phyloP scores from a whole-genome alignment of 2,888 invertebrate genomes.

The Drosophila diplacantha region DNA sequence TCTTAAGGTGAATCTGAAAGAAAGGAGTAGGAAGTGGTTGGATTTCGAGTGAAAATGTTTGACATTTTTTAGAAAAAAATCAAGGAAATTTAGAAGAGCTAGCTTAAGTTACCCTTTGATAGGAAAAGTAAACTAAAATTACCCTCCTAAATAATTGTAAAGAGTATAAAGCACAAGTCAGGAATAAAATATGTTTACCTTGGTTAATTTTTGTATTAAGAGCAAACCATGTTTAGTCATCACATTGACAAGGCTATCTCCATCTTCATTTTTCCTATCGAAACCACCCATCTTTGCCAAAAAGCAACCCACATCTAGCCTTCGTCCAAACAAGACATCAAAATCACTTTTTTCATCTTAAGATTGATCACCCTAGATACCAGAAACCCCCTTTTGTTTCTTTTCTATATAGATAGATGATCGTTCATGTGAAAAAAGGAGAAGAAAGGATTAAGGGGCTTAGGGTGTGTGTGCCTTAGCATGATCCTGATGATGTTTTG shows the following conservation, averaged over 20 bases:
- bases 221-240: background rate
- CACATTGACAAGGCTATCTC: background rate
- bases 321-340: slow-evolving; percentile 14
- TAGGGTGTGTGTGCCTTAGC: slow-evolving; percentile 23
- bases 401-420: slow-evolving; percentile 9
- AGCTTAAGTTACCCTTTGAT: too few relatives aligned
- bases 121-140: too few relatives aligned
- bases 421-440: slow-evolving; percentile 28
- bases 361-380: slow-evolving; percentile 21
- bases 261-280: slow-evolving; percentile 1
- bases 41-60: background rate
- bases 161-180: too few relatives aligned
- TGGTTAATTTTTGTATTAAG: background rate
- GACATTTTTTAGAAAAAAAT: background rate
- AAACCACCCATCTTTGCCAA: slow-evolving; percentile 14
- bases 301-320: slow-evolving; percentile 5
- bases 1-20: background rate
- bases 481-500: slow-evolving; percentile 36
- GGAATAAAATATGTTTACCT: background rate
- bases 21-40: background rate
- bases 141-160: too few relatives aligned
- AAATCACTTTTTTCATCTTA: slow-evolving; percentile 8
- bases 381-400: slow-evolving; percentile 9
- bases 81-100: background rate
- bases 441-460: slow-evolving; percentile 34